A percentile compares a stretch with the other conserved stretches of the same genome.
phyloP scores from a whole-genome alignment of 1,140 invertebrate species.

The Bombus turneri region DNA sequence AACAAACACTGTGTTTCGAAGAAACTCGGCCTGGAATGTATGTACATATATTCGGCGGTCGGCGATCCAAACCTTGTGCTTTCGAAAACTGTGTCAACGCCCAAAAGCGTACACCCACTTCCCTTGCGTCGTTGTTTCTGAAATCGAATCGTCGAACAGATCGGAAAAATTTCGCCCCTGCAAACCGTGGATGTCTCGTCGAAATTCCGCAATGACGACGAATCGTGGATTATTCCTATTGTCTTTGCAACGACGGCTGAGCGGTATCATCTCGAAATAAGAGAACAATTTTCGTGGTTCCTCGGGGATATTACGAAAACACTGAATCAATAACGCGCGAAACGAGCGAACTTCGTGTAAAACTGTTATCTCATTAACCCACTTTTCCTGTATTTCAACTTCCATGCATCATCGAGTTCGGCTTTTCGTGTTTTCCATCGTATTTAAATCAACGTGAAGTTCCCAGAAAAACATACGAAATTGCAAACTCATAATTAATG shows the following conservation, averaged over 20 bases:
- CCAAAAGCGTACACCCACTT: background rate
- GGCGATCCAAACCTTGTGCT: constrained; percentile 11
- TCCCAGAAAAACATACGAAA: background rate
- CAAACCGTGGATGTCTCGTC: background rate
- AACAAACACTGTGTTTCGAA: constrained; percentile 4
- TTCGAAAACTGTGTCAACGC: background rate
- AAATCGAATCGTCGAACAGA: constrained; percentile 27
- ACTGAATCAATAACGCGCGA: constrained; percentile 9
- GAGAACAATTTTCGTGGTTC: background rate
- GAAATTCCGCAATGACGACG: background rate
- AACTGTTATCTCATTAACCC: constrained; percentile 22
- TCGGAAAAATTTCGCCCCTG: constrained; percentile 28
- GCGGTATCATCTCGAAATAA: background rate
- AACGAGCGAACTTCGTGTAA: constrained; percentile 2
- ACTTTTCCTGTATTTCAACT: background rate
- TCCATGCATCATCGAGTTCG: background rate
- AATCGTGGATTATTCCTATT: background rate
- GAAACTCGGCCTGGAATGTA: background rate
- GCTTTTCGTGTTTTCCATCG: constrained; percentile 4
- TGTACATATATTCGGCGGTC: background rate
- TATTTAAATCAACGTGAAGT: background rate
- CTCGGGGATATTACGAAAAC: background rate
- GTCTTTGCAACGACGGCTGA: background rate
- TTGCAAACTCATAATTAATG: background rate
- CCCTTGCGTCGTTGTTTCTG: background rate